Conservation (phyloP, 2,797 vertebrate genomes). For the Microctenopoma steveboyesi region DNA sequence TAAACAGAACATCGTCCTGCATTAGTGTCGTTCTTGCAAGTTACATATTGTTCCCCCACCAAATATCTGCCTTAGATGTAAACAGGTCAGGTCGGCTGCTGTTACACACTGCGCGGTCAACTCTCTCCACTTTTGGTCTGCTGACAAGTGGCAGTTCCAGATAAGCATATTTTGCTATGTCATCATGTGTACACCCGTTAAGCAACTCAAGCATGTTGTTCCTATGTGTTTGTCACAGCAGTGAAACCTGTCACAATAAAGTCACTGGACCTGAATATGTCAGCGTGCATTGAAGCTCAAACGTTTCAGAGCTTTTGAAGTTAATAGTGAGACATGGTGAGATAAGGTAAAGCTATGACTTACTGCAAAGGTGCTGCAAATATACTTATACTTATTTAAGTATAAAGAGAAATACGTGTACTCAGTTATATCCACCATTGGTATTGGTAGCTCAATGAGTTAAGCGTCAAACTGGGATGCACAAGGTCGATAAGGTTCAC, state of each 20-base stretch:
- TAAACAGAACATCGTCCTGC: conserved; percentile 48
- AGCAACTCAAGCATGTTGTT: conserved; percentile 1
- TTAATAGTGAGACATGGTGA: no score
- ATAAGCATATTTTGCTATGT: not conserved
- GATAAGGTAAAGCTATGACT: no score
- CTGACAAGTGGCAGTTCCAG: not conserved
- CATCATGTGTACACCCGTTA: not conserved
- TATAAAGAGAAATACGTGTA: no score
- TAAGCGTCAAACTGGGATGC: no score
- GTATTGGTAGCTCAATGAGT: no score
- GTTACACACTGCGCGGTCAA: not conserved
- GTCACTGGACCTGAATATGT: not conserved
- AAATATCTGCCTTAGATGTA: conserved; percentile 36
- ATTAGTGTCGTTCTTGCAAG: conserved; percentile 58
- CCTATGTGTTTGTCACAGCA: not conserved
- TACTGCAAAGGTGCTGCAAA: no score
- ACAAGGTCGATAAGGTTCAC: not conserved
- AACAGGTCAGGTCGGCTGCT: not conserved
- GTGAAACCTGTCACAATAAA: conserved; percentile 3
- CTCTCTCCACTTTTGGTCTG: not conserved
- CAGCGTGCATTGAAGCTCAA: not conserved
- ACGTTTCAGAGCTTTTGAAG: no score
- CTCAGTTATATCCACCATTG: no score
- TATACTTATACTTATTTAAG: no score
- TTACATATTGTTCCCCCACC: conserved; percentile 45